Percentiles rank a stretch among this genome's conserved stretches.
These are phyloP conservation scores for Lates japonicus DNA, from an alignment of 2,797 vertebrate genomes.

Conservation along the genomic window DNA sequence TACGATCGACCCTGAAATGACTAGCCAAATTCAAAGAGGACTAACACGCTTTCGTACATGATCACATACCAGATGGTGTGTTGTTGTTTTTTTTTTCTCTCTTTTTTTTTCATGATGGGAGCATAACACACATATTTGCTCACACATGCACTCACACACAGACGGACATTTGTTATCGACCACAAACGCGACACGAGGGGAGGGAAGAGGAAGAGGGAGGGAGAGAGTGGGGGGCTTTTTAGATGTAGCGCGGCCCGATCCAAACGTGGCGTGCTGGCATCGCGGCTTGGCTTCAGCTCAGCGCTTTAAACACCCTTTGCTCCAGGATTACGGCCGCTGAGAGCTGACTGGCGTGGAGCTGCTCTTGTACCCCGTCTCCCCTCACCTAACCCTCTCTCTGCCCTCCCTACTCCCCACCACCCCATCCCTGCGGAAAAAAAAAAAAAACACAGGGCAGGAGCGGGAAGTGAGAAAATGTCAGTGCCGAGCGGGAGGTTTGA, in stretches of 20 bases:
- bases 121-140: slow-evolving; percentile 36
- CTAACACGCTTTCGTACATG: slow-evolving; percentile 77
- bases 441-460: slow-evolving; percentile 8
- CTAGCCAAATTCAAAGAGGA: slow-evolving; percentile 79
- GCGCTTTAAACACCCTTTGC: slow-evolving; percentile 24
- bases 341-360: slow-evolving; percentile 46
- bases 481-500: slow-evolving; percentile 61
- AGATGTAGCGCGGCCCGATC: not conserved
- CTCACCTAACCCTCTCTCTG: slow-evolving; percentile 7
- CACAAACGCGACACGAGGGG: slow-evolving; percentile 11
- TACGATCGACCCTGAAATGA: slow-evolving; percentile 81
- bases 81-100: slow-evolving; percentile 30
- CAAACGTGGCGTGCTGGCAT: not conserved
- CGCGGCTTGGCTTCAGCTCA: slow-evolving; percentile 18
- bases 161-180: slow-evolving; percentile 35
- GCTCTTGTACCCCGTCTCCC: slow-evolving; percentile 2
- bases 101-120: slow-evolving; percentile 42
- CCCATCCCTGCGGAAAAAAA: not conserved
- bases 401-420: not conserved
- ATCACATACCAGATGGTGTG: slow-evolving; percentile 82
- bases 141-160: slow-evolving; percentile 50
- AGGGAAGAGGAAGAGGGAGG: slow-evolving; percentile 5
- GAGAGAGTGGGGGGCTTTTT: slow-evolving; percentile 12
- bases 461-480: slow-evolving; percentile 70
- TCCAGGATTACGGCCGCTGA: slow-evolving; percentile 2